These are phyloP conservation scores for Tetranychus piercei DNA, from an alignment of 2,888 invertebrate genomes.

Conservation along the genomic window DNA sequence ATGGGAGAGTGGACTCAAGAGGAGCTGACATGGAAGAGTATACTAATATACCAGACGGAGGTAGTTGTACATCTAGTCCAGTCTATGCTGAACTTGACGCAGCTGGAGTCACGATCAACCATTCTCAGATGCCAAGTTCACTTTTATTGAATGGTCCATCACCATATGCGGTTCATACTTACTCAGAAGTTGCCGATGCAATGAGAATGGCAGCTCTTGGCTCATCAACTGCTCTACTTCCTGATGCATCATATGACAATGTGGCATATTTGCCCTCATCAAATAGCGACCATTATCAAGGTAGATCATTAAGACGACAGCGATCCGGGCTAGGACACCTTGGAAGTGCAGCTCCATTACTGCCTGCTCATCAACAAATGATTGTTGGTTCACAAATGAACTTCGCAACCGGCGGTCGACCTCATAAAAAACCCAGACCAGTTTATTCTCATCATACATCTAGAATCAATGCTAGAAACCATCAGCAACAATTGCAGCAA, in stretches of 20 bases:
- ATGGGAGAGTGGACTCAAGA: constrained; percentile 10
- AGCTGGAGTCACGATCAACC: constrained; percentile 11
- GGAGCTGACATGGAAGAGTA: constrained; percentile 18
- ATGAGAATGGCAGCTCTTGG: constrained; percentile 20
- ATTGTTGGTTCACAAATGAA: constrained; percentile 1
- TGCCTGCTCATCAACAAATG: constrained; percentile 13
- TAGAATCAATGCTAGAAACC: not conserved
- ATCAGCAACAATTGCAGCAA: not conserved
- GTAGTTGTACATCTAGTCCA: constrained; percentile 23
- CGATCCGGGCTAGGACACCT: constrained; percentile 17
- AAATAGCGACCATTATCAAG: constrained; percentile 18
- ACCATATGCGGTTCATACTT: constrained; percentile 22
- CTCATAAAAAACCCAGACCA: constrained; percentile 19
- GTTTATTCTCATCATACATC: not conserved
- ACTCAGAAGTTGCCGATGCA: constrained; percentile 21
- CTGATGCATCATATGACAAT: constrained; percentile 23
- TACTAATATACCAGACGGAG: constrained; percentile 16
- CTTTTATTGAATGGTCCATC: constrained; percentile 12
- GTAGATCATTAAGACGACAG: constrained; percentile 20
- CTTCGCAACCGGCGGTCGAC: constrained; percentile 20
- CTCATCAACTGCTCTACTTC: constrained; percentile 16
- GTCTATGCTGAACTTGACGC: constrained; percentile 24
- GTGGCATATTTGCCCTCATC: constrained; percentile 20
- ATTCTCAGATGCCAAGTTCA: constrained; percentile 10
- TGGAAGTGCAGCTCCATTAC: constrained; percentile 16